Evolutionary conservation across 2,797 vertebrate genomes (phyloP).

Genomic region (Acanthiza pusilla): DNA sequence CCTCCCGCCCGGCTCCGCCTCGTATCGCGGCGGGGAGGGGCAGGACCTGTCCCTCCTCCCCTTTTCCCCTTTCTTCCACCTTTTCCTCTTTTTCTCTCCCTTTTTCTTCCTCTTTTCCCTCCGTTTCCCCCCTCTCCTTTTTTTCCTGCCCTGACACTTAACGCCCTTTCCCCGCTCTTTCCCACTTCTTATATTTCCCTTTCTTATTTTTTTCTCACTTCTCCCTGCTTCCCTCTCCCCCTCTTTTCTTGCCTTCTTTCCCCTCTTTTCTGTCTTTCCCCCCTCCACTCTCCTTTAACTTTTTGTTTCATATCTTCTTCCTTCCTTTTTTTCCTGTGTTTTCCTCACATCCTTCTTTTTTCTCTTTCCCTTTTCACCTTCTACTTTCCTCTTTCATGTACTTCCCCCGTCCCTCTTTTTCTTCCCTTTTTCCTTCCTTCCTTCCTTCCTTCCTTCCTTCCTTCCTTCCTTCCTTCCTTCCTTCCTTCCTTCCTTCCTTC

Average conservation of each 20-base stretch:
- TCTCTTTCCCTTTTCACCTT: neutral
- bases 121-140: fast-evolving
- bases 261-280: no score
- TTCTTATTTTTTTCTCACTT: neutral
- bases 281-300: neutral
- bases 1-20: neutral
- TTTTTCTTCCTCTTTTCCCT: neutral
- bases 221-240: neutral
- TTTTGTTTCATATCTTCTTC: neutral
- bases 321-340: neutral
- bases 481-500: neutral
- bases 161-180: no score
- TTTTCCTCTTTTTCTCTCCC: neutral
- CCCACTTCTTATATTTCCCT: neutral
- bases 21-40: neutral
- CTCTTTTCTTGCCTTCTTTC: neutral
- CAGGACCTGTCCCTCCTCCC: neutral
- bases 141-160: neutral
- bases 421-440: neutral
- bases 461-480: no score
- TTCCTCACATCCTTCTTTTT: neutral
- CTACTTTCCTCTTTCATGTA: neutral
- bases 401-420: neutral
- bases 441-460: no score
- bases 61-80: neutral